Conservation (phyloP, 2,113 vertebrate genomes). For the Muntiacus muntjak region DNA sequence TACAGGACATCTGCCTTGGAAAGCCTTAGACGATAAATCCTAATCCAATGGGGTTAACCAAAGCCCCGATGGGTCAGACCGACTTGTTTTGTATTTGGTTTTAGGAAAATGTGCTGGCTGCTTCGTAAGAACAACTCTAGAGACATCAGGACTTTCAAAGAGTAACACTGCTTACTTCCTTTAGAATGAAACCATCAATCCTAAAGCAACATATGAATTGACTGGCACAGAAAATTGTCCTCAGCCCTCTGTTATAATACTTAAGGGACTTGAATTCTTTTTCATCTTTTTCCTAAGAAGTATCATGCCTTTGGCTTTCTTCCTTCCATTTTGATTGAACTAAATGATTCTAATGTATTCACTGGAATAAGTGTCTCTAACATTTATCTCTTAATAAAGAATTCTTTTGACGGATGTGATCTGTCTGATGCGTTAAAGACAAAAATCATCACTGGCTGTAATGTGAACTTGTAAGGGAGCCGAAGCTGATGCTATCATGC, state of each 20-base stretch:
- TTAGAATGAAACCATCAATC: background rate
- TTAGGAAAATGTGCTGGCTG: background rate
- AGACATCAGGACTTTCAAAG: background rate
- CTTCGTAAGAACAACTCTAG: background rate
- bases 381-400: conserved; percentile 51
- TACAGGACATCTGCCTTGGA: background rate
- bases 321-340: conserved; percentile 12
- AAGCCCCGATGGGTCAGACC: background rate
- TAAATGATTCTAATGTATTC: conserved; percentile 35
- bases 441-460: background rate
- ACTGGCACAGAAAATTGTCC: background rate
- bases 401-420: conserved; percentile 21
- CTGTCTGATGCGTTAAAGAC: background rate
- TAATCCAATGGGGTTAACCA: background rate
- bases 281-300: background rate
- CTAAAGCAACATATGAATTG: background rate
- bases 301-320: background rate
- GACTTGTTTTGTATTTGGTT: background rate
- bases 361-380: conserved; percentile 9
- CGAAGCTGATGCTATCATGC: background rate
- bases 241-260: background rate
- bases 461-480: background rate
- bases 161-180: background rate
- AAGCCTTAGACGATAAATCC: background rate
- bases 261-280: background rate